These are phyloP conservation scores for Microdon myrmicae DNA, from an alignment of 2,888 invertebrate species.

Conservation along the genomic window DNA sequence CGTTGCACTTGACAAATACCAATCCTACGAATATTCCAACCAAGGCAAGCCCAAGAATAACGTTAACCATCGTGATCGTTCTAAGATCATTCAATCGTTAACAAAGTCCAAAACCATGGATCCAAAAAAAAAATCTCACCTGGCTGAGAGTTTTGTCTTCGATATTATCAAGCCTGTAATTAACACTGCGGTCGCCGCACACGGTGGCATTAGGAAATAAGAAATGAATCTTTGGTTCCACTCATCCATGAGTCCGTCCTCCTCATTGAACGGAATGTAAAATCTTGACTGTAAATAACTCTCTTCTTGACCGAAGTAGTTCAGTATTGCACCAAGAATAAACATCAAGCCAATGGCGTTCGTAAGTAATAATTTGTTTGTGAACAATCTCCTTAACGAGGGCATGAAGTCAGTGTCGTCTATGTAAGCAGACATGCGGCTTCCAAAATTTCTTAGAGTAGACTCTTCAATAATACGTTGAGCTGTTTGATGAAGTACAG, in stretches of 20 bases:
- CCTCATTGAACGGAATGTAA: slow-evolving; percentile 69
- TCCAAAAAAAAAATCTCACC: slow-evolving; percentile 54
- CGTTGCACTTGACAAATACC: slow-evolving; percentile 68
- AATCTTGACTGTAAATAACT: slow-evolving; percentile 72
- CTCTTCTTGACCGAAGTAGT: slow-evolving; percentile 70
- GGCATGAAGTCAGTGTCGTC: slow-evolving; percentile 67
- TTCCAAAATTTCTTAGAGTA: slow-evolving; percentile 57
- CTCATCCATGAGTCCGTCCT: slow-evolving; percentile 70
- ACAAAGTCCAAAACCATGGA: slow-evolving; percentile 1
- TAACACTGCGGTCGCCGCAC: slow-evolving; percentile 69
- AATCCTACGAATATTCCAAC: slow-evolving; percentile 67
- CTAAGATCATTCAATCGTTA: slow-evolving; percentile 49
- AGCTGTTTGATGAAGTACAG: slow-evolving; percentile 70
- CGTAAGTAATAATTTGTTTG: slow-evolving; percentile 69
- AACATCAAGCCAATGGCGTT: slow-evolving; percentile 69
- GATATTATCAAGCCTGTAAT: slow-evolving; percentile 70
- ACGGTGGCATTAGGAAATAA: slow-evolving; percentile 70
- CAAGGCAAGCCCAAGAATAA: slow-evolving; percentile 65
- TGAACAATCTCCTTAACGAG: slow-evolving; percentile 69
- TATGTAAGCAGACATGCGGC: slow-evolving; percentile 61
- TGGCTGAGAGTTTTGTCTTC: slow-evolving; percentile 68
- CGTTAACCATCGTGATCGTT: slow-evolving; percentile 68
- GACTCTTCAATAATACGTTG: slow-evolving; percentile 69
- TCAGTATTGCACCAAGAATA: slow-evolving; percentile 69
- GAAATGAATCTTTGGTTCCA: slow-evolving; percentile 68